Percentiles rank a stretch among this genome's conserved stretches.
These are phyloP conservation scores for Etia nguti DNA, from an alignment of 2,113 vertebrate genomes.

Conservation along the genomic window DNA sequence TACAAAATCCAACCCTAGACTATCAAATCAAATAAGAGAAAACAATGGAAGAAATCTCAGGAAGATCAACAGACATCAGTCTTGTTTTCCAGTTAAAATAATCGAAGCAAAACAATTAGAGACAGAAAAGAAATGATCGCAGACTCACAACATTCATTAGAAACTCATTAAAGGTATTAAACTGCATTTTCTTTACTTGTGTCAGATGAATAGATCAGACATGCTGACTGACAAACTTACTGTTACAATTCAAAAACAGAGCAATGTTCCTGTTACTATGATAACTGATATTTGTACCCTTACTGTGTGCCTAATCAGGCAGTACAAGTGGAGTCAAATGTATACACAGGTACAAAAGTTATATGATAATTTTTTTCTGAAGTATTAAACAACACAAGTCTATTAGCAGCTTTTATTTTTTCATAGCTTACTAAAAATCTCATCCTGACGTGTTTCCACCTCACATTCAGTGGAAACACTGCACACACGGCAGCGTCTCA, in stretches of 20 bases:
- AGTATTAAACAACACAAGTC: background rate
- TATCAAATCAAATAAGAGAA: background rate
- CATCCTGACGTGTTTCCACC: background rate
- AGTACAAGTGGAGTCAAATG: background rate
- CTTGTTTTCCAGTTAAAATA: background rate
- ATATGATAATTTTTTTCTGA: background rate
- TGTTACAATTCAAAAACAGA: background rate
- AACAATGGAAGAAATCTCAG: background rate
- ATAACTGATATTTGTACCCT: background rate
- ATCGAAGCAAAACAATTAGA: background rate
- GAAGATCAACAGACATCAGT: background rate
- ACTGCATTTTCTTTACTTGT: background rate
- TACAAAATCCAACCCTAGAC: background rate
- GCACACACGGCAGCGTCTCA: rapidly evolving
- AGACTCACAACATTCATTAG: background rate
- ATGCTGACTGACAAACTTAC: background rate
- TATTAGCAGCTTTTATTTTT: background rate
- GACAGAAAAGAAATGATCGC: background rate
- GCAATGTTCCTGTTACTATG: background rate
- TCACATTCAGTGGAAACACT: background rate
- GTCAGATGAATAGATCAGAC: background rate
- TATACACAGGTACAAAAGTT: background rate
- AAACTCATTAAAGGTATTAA: background rate
- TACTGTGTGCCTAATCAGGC: background rate
- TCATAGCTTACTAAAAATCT: background rate